Conservation (phyloP, 1,140 invertebrate genomes). For the Berghia stephanieae region DNA sequence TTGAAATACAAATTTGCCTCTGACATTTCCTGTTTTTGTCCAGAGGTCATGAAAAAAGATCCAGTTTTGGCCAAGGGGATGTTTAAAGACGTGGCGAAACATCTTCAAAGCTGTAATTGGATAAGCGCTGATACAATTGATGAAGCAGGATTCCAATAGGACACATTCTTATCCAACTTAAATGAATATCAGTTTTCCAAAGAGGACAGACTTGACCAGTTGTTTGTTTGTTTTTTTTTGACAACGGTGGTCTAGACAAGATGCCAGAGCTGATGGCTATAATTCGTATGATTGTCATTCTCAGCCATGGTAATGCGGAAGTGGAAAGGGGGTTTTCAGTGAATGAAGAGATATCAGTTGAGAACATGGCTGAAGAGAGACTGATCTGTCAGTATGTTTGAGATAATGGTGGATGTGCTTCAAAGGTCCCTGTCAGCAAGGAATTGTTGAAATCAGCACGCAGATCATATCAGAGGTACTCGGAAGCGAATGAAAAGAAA, state of each 20-base stretch:
- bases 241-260: neutral
- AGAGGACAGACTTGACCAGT: constrained; percentile 30
- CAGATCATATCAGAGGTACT: constrained; percentile 30
- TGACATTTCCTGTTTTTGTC: constrained; percentile 26
- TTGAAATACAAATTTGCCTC: constrained; percentile 20
- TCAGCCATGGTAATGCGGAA: constrained; percentile 48
- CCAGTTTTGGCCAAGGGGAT: neutral
- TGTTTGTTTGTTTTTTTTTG: too few species aligned
- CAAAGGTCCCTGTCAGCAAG: constrained; percentile 23
- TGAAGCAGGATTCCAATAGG: neutral
- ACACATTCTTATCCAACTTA: constrained; percentile 14
- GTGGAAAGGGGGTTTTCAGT: constrained; percentile 48
- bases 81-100: neutral
- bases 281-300: constrained; percentile 33
- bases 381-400: constrained; percentile 36
- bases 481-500: constrained; percentile 32
- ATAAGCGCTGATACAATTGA: constrained; percentile 27
- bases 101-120: neutral
- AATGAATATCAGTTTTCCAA: neutral
- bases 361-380: constrained; percentile 43
- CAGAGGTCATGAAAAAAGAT: constrained; percentile 8
- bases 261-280: constrained; percentile 34
- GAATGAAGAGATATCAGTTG: constrained; percentile 41
- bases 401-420: constrained; percentile 23
- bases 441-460: neutral